Base-by-base conservation (phyloP, 2,113 vertebrate species). In the Indicator maculatus region DNA sequence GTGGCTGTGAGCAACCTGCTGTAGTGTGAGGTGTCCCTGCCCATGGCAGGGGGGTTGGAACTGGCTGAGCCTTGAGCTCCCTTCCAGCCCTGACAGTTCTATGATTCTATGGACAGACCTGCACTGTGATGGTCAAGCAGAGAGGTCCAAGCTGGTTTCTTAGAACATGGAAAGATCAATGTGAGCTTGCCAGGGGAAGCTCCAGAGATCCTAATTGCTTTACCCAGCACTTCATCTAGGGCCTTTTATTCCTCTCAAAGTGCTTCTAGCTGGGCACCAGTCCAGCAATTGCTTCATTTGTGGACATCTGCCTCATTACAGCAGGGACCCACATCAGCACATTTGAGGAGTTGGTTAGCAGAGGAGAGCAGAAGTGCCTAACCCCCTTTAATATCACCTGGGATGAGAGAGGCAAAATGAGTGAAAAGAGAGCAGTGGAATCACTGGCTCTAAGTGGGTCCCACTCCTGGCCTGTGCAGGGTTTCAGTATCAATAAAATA, bases 371-470 rank as follows among this genome's bases (percentile, higher is more conserved):
- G 55, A 79, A 80, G 72, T 65, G 59, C 30, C 71, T 24, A 60
- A 64, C 18, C 6, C 10, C 28, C 52, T 86, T 41, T 39, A 47
- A n/a, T 8, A 52, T 63, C 67, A 72, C 33, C 38, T 17, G 60
- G n/a, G 50, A 71, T 0, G 0, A 1, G 1, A n/a, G 36, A 78
- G 11, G 38, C 59, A 82, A 69, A 94, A 47, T 1, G 16, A 67
- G 75, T 60, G 30, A 69, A 56, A 65, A 36, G 31, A 72, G 27
- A 75, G 53, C 24, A 73, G 24, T 27, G 6, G 6, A 11, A 78
- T 28, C 56, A 45, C 2, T 3, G 21, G 65, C 30, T 83, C 45
- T 1, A 2, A 47, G 41, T 0, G 0, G 30, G 19, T 47, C 50
- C 70, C 39, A 61, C 31, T 44, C 38, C 59, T 76, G 13, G 41